Conservation (phyloP, 2,888 invertebrate genomes). For the Cybosia mesomella region DNA sequence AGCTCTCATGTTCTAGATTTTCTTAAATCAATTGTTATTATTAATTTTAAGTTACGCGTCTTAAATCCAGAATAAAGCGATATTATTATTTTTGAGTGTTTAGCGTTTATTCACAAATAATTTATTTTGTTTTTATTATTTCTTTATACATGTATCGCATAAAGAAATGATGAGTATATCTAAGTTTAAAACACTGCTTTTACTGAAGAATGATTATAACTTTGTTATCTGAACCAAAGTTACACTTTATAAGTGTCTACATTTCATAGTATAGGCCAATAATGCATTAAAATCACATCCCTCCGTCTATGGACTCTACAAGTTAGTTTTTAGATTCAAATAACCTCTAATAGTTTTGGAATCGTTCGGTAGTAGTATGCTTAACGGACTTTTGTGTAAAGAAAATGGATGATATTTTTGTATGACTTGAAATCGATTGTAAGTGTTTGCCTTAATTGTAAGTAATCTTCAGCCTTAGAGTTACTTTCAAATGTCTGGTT, state of each 20-base stretch:
- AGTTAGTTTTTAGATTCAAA: conserved; percentile 40
- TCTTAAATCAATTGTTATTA: conserved; percentile 72
- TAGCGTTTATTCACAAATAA: conserved; percentile 68
- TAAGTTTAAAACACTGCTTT: conserved; percentile 27
- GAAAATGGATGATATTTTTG: conserved; percentile 84
- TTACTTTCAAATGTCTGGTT: conserved; percentile 28
- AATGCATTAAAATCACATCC: conserved; percentile 44
- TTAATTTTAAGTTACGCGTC: conserved; percentile 79
- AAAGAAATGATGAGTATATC: conserved; percentile 41
- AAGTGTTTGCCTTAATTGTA: conserved; percentile 75
- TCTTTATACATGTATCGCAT: conserved; percentile 38
- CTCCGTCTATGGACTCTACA: conserved; percentile 44
- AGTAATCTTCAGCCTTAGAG: conserved; percentile 52
- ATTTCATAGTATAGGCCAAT: conserved; percentile 35
- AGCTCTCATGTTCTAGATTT: conserved; percentile 60
- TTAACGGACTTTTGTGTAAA: conserved; percentile 80
- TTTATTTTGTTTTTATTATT: conserved; percentile 75
- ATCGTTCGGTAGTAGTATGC: conserved; percentile 65
- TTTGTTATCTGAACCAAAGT: conserved; percentile 50
- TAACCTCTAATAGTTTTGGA: conserved; percentile 47
- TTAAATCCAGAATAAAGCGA: conserved; percentile 82
- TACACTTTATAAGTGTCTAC: conserved; percentile 45
- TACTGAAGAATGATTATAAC: conserved; percentile 39
- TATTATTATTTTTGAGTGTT: conserved; percentile 79
- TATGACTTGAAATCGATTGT: conserved; percentile 77